Percentiles rank a stretch among this genome's conserved stretches.
Conservation (phyloP, 2,797 vertebrate species). For the Chaetodon trifasciatus region DNA sequence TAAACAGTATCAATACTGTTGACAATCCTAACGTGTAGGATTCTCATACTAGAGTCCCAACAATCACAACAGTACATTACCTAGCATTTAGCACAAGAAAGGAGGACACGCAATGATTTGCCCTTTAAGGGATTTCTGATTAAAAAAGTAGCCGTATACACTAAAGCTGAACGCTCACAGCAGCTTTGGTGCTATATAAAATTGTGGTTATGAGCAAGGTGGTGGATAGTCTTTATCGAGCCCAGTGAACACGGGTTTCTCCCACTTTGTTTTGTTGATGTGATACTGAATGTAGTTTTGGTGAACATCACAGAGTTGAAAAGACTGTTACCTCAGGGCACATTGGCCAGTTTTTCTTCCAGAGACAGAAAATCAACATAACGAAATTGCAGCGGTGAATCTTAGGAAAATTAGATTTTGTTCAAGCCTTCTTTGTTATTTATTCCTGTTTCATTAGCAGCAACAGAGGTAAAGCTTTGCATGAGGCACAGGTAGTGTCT, state of each 20-base stretch:
- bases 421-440: conserved; percentile 12
- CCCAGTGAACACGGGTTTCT: conserved; percentile 19
- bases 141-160: neutral
- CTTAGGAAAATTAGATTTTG: neutral
- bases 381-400: conserved; percentile 19
- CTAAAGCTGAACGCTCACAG: neutral
- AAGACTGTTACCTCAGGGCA: neutral
- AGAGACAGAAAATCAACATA: conserved; percentile 14
- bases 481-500: conserved; percentile 17
- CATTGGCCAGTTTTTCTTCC: neutral
- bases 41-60: neutral
- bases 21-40: neutral
- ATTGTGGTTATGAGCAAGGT: neutral
- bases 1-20: no score
- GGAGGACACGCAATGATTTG: neutral
- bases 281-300: conserved; percentile 3
- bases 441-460: conserved; percentile 25
- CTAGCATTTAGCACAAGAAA: neutral
- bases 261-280: neutral
- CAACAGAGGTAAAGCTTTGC: conserved; percentile 1
- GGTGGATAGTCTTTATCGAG: conserved; percentile 2
- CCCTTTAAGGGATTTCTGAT: neutral
- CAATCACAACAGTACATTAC: neutral
- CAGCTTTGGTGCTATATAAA: neutral
- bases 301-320: neutral